Percentiles rank a stretch among this genome's conserved stretches.
These are phyloP conservation scores for Chrysolina oricalcia DNA, from an alignment of 2,888 invertebrate species.

Conservation along the genomic window DNA sequence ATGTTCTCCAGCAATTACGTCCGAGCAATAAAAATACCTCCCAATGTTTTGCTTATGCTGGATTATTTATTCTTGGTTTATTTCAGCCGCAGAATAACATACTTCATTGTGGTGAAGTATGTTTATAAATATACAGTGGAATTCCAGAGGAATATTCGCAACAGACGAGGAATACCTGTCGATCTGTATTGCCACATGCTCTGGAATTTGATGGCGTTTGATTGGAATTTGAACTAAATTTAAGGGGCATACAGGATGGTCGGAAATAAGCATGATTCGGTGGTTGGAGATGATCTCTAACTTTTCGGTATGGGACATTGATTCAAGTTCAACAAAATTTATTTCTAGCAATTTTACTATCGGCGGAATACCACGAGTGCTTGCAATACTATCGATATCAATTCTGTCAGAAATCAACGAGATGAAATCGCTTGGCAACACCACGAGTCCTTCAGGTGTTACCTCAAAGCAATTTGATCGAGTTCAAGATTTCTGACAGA, in stretches of 20 bases:
- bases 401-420: no score
- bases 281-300: no score
- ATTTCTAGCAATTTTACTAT: no score
- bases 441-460: no score
- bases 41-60: conserved; percentile 9
- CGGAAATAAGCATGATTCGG: no score
- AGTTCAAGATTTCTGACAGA: no score
- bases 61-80: conserved; percentile 40
- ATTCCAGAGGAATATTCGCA: conserved; percentile 41
- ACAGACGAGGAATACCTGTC: conserved; percentile 13
- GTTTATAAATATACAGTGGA: conserved; percentile 37
- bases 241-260: background rate
- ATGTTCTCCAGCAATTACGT: conserved; percentile 3
- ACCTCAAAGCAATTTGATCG: no score
- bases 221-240: conserved; percentile 15
- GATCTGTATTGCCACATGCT: conserved; percentile 19
- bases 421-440: no score
- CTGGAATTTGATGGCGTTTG: background rate
- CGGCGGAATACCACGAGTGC: no score
- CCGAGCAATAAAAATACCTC: conserved; percentile 30
- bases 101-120: conserved; percentile 35
- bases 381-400: no score
- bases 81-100: conserved; percentile 34
- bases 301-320: no score
- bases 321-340: no score